Base-by-base conservation (phyloP, 2,888 invertebrate genomes). In the Synanthedon andrenaeformis region DNA sequence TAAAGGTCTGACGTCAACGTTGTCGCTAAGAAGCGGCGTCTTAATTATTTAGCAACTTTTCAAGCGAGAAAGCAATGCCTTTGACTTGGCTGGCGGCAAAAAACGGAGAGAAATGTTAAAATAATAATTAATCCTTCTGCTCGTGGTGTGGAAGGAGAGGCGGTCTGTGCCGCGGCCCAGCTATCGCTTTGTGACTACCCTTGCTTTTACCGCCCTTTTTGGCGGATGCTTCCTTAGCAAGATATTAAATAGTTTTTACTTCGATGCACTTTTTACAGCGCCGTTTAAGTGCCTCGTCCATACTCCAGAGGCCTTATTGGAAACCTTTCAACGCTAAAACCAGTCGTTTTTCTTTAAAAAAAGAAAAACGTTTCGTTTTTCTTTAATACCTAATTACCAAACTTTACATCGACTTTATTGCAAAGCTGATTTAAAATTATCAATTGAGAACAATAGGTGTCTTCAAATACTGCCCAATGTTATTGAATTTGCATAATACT, bases 1-100 rank as follows among this genome's bases (percentile, higher is more conserved):
- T 73, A 74, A 71, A 64, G 60, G 56, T 28, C 11, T 62, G 69
- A 72, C 78, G 76, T 75, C 68, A 79, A 70, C 71, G 63, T 69
- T 80, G 82, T 81, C 82, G 71, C 74, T 82, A 76, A 79, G 76
- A 71, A 35, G 35, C 72, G 70, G 69, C 75, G 69, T 74, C 77
- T 86, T 86, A 84, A 85, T 86, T 82, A 86, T 87, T 86, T 79
- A 85, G 77, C 73, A 83, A 81, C 79, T 85, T 84, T 81, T 80
- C 76, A 81, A 77, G 80, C 74, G 82, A 75, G 65, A 71, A 76
- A 76, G 83, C 81, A 77, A 79, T 79, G 84, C 83, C 83, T 85
- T 85, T 84, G 83, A 84, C 84, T 85, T 78, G 82, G 8, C 73
- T 76, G 70, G 69, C 66, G 70, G 77, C 76, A 85, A 87, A 86